phyloP scores from a whole-genome alignment of 1,140 invertebrate genomes.

The Rhopalosiphum padi region DNA sequence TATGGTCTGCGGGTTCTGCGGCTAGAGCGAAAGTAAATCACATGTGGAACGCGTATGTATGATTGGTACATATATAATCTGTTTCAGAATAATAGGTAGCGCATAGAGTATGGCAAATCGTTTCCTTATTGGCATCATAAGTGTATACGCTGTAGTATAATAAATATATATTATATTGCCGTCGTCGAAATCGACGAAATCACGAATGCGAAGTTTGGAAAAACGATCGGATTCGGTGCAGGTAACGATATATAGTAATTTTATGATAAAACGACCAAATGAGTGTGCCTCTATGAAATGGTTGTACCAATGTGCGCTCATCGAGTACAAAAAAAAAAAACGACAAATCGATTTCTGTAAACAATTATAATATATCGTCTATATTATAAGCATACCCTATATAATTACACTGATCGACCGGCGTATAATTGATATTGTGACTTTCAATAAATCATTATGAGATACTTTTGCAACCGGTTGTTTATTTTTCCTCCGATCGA shows the following conservation, averaged over 20 bases:
- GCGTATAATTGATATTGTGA: slow-evolving; percentile 1
- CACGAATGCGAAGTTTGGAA: not conserved
- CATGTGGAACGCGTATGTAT: not conserved
- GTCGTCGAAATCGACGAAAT: not conserved
- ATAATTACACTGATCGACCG: not conserved
- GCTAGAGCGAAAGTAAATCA: slow-evolving; percentile 57
- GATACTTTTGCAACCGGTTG: slow-evolving; percentile 14
- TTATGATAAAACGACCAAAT: not conserved
- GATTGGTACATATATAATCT: slow-evolving; percentile 13
- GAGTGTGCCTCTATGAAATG: not conserved
- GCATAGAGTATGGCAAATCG: not conserved
- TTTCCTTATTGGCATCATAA: slow-evolving; percentile 38
- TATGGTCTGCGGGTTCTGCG: slow-evolving; percentile 54
- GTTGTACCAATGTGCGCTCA: not conserved
- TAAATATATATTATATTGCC: not conserved
- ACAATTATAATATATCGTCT: not conserved
- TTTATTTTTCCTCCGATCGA: too few species aligned
- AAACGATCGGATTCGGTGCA: not conserved
- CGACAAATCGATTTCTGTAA: not conserved
- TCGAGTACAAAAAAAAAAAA: not conserved
- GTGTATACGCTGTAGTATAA: not conserved
- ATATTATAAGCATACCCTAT: not conserved
- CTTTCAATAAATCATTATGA: not conserved
- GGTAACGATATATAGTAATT: not conserved
- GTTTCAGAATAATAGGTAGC: not conserved